Conservation (phyloP, 2,888 invertebrate genomes). For the Apotomis betuletana region DNA sequence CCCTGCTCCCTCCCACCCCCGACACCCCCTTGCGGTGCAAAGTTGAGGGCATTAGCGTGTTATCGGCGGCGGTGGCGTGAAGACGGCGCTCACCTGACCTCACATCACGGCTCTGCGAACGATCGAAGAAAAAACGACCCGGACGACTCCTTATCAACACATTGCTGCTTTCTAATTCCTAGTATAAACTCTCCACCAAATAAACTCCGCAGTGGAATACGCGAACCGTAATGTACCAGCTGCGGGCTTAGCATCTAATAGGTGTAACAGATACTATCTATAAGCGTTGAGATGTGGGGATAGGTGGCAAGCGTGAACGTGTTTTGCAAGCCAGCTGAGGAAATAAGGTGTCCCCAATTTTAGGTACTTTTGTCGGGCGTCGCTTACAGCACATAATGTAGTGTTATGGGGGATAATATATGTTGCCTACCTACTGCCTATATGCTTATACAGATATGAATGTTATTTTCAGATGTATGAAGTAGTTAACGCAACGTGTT, state of each 20-base stretch:
- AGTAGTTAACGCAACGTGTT: neutral
- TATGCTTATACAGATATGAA: neutral
- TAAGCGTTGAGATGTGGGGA: conserved; percentile 83
- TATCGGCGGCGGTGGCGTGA: conserved; percentile 80
- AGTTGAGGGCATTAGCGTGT: conserved; percentile 84
- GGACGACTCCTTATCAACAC: conserved; percentile 46
- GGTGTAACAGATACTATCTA: conserved; percentile 81
- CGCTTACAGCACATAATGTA: conserved; percentile 77
- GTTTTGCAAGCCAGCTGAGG: conserved; percentile 81
- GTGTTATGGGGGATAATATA: conserved; percentile 67
- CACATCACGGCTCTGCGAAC: conserved; percentile 56
- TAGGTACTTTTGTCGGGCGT: conserved; percentile 72
- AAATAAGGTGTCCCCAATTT: conserved; percentile 82
- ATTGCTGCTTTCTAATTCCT: conserved; percentile 50
- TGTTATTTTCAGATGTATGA: conserved; percentile 3
- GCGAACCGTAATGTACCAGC: conserved; percentile 40
- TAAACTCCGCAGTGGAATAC: conserved; percentile 57
- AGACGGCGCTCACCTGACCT: conserved; percentile 81
- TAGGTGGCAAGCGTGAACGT: conserved; percentile 82
- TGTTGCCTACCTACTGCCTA: conserved; percentile 16
- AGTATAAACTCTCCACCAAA: neutral
- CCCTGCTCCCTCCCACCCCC: conserved; percentile 49
- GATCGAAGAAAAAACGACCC: conserved; percentile 53
- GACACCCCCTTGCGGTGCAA: conserved; percentile 77
- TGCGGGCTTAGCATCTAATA: conserved; percentile 57